Evolutionary conservation across 2,113 vertebrate species (phyloP).

Genomic region (Pseudopipra pipra): DNA sequence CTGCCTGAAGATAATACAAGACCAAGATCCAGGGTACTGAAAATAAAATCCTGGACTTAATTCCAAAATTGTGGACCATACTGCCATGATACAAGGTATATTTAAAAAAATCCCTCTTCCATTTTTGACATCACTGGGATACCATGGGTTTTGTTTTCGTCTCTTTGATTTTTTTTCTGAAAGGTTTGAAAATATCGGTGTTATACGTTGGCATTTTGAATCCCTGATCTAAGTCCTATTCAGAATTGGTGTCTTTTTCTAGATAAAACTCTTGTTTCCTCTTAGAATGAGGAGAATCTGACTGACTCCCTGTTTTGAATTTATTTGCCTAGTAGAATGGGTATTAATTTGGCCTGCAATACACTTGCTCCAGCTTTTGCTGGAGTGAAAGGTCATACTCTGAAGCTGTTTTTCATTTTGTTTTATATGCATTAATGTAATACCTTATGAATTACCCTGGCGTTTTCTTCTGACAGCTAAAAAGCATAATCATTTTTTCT

Average conservation of each 20-base stretch:
- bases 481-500: constrained; percentile 79
- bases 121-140: background rate
- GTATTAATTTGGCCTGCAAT: constrained; percentile 73
- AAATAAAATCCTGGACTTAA: background rate
- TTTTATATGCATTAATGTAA: constrained; percentile 82
- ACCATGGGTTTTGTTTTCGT: rapidly evolving
- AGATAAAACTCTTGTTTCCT: constrained; percentile 4
- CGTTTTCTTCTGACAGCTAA: constrained; percentile 79
- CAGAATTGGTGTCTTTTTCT: constrained; percentile 6
- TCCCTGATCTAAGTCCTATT: background rate
- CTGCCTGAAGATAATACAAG: background rate
- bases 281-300: background rate
- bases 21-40: background rate
- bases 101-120: background rate
- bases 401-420: constrained; percentile 80
- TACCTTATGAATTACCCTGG: constrained; percentile 77
- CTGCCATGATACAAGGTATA: background rate
- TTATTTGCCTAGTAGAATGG: constrained; percentile 74
- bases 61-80: background rate
- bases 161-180: background rate
- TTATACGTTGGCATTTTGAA: background rate
- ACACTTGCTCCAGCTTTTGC: constrained; percentile 78
- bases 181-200: background rate
- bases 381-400: constrained; percentile 76
- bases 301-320: constrained; percentile 63